phyloP scores from a whole-genome alignment of 2,797 vertebrate genomes.

The Propithecus perrieri region DNA sequence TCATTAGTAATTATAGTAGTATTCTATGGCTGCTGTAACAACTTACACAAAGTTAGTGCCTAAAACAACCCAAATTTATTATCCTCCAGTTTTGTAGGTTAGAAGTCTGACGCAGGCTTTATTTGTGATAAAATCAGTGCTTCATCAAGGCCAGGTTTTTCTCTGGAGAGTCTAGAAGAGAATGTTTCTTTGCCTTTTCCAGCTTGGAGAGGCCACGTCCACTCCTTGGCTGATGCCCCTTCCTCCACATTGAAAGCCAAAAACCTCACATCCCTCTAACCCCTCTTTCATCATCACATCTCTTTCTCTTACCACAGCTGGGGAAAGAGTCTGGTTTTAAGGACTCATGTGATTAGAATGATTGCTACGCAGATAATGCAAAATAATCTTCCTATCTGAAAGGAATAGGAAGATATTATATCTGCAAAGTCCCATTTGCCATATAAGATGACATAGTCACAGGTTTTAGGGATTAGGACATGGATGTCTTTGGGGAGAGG shows the following conservation, averaged over 20 bases:
- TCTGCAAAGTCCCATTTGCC: not conserved
- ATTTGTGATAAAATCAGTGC: not conserved
- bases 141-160: not conserved
- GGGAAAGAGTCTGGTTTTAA: not conserved
- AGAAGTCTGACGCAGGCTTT: not conserved
- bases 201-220: not conserved
- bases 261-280: not conserved
- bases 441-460: not conserved
- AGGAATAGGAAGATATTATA: too few species aligned
- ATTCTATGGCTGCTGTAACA: constrained; percentile 6
- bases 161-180: not conserved
- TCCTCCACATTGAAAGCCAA: not conserved
- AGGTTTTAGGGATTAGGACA: not conserved
- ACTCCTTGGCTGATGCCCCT: not conserved
- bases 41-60: not conserved
- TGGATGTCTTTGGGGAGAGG: not conserved
- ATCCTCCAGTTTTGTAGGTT: not conserved
- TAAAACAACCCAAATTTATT: not conserved
- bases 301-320: not conserved
- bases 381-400: not conserved
- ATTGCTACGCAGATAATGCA: not conserved
- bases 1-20: not conserved
- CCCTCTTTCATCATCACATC: not conserved
- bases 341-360: not conserved
- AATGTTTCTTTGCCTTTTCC: not conserved